Base-by-base conservation (phyloP, 2,888 invertebrate species). In the Spodoptera picta region DNA sequence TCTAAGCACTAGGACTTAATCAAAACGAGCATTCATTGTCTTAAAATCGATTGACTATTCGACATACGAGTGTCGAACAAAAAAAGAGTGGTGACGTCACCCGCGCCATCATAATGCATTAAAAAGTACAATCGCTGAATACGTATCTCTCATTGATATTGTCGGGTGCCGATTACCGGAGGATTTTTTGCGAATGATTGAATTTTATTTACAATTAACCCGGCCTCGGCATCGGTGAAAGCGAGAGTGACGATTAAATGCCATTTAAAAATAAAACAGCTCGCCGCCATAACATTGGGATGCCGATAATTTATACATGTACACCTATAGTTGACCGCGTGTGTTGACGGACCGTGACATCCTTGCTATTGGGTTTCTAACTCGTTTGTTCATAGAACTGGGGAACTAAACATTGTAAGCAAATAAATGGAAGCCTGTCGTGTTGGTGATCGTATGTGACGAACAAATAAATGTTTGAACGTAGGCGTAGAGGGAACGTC, bases 191-290 rank as follows among this genome's bases (percentile, higher is more conserved):
- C 93, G 90, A 93, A 91, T 94, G 92, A 94, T 93, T 91, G 92
- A 92, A 93, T 94, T 94, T 93, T 94, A 94, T 94, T 94, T 93
- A 94, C 93, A 94, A 94, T 93, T 93, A 94, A 92, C 90, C 84
- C 90, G 88, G 87, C 89, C 88, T 87, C 90, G 89, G 86, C 86
- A 82, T 81, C 87, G 86, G 45, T 70, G 93, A 94, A 87, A 94
- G 90, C 84, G 93, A 94, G 86, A 94, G 93, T 93, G 93, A 91
- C 91, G 89, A 93, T 94, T 93, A 92, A 93, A 93, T 90, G 90
- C 85, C 92, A 93, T 94, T 94, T 94, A 92, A 94, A 94, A 94
- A 94, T 93, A 93, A 93, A 94, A 92, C 92, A 91, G 87, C 84
- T 78, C 83, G 87, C 81, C 89, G 89, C 86, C 89, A 90, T 90